Base-by-base conservation (phyloP, 1,140 invertebrate genomes). In the Babylonia areolata region DNA sequence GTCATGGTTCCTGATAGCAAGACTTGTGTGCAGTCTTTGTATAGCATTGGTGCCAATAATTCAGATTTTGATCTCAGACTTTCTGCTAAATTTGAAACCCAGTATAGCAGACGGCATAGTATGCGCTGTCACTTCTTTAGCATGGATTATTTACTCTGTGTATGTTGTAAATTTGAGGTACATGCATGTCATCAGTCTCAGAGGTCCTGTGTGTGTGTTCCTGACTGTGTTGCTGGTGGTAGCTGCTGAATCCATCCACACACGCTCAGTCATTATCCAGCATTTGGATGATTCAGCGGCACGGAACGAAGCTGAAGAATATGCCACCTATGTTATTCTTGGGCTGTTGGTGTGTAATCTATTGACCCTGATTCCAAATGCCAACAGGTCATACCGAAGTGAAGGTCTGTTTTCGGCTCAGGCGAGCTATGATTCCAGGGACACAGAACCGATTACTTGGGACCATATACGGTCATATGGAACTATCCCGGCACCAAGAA, bases 131-230 rank as follows among this genome's bases (percentile, higher is more conserved):
- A 95, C 97, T 92, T 96, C 95, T 89, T 92, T 97, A 86, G 95
- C 96, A 86, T 98, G 97, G 97, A 93, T 97, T 40, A 95, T 97
- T 28, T 97, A 98, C 94, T 95, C 97, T 89, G 95, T 96, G 28
- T 98, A 96, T 93, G 94, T 97, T 46, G 89, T 97, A 85, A 96
- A 96, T 33, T 93, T 98, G 35, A 96, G 96, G 82, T 90, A 93
- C 75, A 90, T 96, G 94, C 90, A 95, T 95, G 93, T 95, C 95
- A 81, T 95, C 95, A 89, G 89, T 86, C 95, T 96, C 84, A 94
- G 97, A 84, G 97, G 97, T 2, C 96, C 97, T 2, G 93, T 96
- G 39, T 88, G 95, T 12, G 95, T 97, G 81, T 94, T 97, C 88
- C 93, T 97, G 20, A 87, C 96, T 39, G 97, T 96, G 96, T 92